Evolutionary conservation across 1,140 invertebrate genomes (phyloP), one percentile per base, ranked within the genome.

Genomic region (Chrysomallon squamiferum): DNA sequence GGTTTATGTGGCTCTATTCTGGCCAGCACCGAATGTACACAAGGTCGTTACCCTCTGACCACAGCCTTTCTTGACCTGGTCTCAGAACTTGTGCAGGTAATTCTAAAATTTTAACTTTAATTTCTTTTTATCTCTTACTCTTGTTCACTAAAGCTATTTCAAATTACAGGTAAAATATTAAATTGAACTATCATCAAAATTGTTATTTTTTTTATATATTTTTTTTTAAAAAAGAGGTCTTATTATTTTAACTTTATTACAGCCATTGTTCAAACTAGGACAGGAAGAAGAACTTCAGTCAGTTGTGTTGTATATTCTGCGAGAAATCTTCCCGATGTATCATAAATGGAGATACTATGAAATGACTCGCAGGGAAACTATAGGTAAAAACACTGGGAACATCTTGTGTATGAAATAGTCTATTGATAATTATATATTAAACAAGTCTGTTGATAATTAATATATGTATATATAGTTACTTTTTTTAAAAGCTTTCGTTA

Each of bases 281-380:
- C 60, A 59, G 29, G 76, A 82, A 54, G 68, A 76, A 49, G 79
- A 78, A 29, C 71, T 85, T 15, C 74, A 80, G 49, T 78, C 84
- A 15, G 74, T 73, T 63, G 54, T 86, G 4, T 68, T 86, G 49
- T 86, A 80, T 66, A 78, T 86, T 22, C 56, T 85, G 22, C 68
- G 77, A 47, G 85, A 87, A 68, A 76, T 87, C 15, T 87, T 86
- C 61, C 85, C 86, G 9, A 75, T 71, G 22, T 85, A 83, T 69
- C 76, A 83, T 43, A 86, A 85, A 67, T 87, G 86, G 86, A 69
- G 80, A 62, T 87, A 83, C 66, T 70, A 72, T 30, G 65, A 80
- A 25, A 64, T 68, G 5, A 65, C 57, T 3, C 74, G 78, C 20
- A 65, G 77, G 22, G 78, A 84, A 66, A 59, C 59, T 13, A 81